Conservation (phyloP, 37 sponge, comb jelly and placozoan species). For the Dysidea cf. avara region DNA sequence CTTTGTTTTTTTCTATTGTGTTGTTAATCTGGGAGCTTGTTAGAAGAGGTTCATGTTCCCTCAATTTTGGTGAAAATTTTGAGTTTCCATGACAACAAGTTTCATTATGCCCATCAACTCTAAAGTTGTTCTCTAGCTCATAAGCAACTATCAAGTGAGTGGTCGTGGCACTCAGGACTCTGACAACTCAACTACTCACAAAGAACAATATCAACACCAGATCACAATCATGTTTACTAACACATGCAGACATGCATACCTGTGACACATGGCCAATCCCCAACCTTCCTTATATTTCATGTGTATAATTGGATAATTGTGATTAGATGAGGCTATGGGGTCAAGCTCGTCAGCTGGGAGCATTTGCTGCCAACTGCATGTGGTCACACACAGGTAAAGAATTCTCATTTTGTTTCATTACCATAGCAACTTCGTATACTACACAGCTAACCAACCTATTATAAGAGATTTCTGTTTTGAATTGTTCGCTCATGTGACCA, state of each 20-base stretch:
- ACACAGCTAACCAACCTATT: conserved; percentile 52
- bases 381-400: conserved; percentile 59
- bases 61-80: no score
- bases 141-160: no score
- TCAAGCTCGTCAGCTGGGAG: conserved; percentile 97
- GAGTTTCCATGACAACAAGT: no score
- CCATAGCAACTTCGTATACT: not conserved
- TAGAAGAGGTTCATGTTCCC: no score
- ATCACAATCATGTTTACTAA: not conserved
- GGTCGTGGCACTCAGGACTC: no score
- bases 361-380: conserved; percentile 90
- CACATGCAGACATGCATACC: not conserved
- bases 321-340: conserved; percentile 96
- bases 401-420: not conserved
- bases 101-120: no score
- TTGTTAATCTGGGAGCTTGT: no score
- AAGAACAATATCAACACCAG: not conserved
- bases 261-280: not conserved
- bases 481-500: conserved; percentile 95
- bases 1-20: no score
- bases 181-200: not conserved
- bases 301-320: not conserved
- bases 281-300: not conserved
- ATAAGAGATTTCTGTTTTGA: conserved; percentile 95
- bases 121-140: no score